phyloP scores from a whole-genome alignment of 1,140 invertebrate species.

The Eupeodes corollae region DNA sequence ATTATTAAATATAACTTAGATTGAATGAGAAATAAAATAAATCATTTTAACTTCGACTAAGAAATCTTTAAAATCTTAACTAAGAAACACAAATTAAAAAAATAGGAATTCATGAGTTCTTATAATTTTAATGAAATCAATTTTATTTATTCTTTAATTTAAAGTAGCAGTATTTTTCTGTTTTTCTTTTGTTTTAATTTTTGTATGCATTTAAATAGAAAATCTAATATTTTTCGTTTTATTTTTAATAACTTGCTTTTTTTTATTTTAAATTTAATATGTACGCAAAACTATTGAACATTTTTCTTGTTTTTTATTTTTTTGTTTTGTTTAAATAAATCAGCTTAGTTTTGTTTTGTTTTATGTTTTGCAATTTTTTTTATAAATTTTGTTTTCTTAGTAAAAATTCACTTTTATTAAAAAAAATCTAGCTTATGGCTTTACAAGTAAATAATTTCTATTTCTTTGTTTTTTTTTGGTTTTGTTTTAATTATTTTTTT shows the following conservation, averaged over 20 bases:
- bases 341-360: not conserved
- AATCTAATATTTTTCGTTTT: not conserved
- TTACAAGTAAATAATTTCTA: not conserved
- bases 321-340: not conserved
- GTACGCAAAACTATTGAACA: not conserved
- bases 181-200: not conserved
- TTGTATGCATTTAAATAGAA: no score
- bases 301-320: not conserved
- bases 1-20: no score
- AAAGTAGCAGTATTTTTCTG: not conserved
- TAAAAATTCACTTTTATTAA: not conserved
- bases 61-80: no score
- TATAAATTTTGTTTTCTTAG: not conserved
- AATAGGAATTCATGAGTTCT: no score
- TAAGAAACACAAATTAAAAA: no score
- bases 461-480: not conserved
- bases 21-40: no score
- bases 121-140: not conserved
- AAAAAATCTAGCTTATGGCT: not conserved
- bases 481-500: not conserved
- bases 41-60: no score
- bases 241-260: not conserved
- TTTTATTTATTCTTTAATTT: not conserved
- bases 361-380: not conserved
- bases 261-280: not conserved